Base-by-base conservation (phyloP, 1,140 invertebrate genomes). In the Hyles euphorbiae region DNA sequence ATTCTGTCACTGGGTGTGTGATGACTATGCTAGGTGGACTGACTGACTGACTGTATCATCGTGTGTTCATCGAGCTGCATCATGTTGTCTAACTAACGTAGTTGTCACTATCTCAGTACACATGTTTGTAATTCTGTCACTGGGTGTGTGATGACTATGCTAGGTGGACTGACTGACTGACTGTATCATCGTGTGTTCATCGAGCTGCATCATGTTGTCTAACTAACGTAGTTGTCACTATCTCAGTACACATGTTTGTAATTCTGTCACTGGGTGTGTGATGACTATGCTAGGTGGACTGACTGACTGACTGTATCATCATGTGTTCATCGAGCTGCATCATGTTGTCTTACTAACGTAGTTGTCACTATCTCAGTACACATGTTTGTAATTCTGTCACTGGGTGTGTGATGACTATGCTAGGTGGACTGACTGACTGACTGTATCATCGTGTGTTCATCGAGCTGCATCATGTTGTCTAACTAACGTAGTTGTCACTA, bases 261-360 rank as follows among this genome's bases (percentile, higher is more conserved):
- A n/a, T n/a, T 65, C 34, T 66, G 58, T 66, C 61, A 71, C 61
- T 65, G 54, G 68, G 61, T 61, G 34, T 57, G 54, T 56, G 59
- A 66, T 63, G 49, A 36, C 45, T 57, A 40, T 52, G n/a, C 10
- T 48, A 52, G 6, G 0, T 55, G 32, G 53, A 45, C 32, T 22
- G 22, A 22, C 22, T 22, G 22, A 22, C 22, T 22, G 22, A 22
- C 22, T 45, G 10, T 46, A 3, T 44, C 53, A 47, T 56, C 53
- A 6, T 40, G 43, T 10, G 12, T 40, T 40, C 34, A 44, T 10
- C 40, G 22, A 34, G 22, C 11, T 11, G n/a, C 32, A 12, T 53
- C 8, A 12, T 53, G 3, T n/a, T 11, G 40, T 43, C 3, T 34
- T 11, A 34, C 22, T 32, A 34, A 32, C 3, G 34, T 34, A 52